Percentiles rank a stretch among this genome's conserved stretches.
Evolutionary conservation across 2,888 invertebrate species (phyloP).

Genomic region (Dusona sp.): DNA sequence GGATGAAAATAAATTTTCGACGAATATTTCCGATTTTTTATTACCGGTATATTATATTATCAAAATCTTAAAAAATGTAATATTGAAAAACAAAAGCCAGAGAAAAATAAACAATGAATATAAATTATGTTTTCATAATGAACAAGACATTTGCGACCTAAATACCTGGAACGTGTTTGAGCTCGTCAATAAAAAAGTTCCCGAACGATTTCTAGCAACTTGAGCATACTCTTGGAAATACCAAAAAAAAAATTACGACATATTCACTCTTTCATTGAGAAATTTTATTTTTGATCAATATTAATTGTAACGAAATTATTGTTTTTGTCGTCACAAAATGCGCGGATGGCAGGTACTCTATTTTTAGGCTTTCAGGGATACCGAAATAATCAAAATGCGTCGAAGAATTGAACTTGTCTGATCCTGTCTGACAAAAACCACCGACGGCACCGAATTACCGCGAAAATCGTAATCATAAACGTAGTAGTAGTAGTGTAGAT

Average conservation of each 20-base stretch:
- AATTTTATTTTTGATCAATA: not conserved
- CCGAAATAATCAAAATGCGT: not conserved
- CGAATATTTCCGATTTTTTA: too few relatives aligned
- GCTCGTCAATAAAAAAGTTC: not conserved
- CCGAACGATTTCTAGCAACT: not conserved
- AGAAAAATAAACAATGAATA: too few relatives aligned
- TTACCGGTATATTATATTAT: too few relatives aligned
- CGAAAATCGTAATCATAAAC: not conserved
- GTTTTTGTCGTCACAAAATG: not conserved
- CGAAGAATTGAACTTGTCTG: not conserved
- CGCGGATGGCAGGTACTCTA: not conserved
- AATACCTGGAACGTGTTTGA: not conserved
- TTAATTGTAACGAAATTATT: not conserved
- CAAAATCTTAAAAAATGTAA: too few relatives aligned
- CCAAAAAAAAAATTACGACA: not conserved
- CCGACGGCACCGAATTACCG: not conserved
- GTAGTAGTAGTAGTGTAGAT: too few relatives aligned
- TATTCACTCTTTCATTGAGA: not conserved
- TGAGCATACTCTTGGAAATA: not conserved
- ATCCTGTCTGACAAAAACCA: not conserved
- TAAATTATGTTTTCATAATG: too few relatives aligned
- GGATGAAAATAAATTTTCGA: too few relatives aligned
- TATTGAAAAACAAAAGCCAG: too few relatives aligned
- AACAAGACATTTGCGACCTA: not conserved
- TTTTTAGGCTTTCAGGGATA: not conserved